Base-by-base conservation (phyloP, 1,140 invertebrate genomes). In the Aphelinus atriplicis region DNA sequence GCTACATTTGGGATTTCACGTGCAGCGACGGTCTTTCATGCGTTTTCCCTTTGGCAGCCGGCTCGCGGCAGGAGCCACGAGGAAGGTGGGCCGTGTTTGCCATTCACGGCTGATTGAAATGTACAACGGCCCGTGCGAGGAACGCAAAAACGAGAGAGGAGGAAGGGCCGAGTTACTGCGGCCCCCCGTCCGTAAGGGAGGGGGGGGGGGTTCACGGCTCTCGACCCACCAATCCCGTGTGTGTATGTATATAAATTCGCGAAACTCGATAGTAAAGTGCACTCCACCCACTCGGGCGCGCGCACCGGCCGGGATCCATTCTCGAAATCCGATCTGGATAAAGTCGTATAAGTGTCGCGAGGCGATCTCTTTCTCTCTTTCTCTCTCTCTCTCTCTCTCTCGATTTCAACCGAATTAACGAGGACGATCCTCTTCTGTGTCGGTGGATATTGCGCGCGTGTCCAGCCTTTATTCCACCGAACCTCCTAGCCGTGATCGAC, bases 321-420 rank as follows among this genome's bases (percentile, higher is more conserved):
- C 61, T 74, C 55, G 64, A 77, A 69, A 76, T 79, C 77, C 73
- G 67, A 77, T 78, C 77, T 76, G 78, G 76, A 79, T 78, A 77
- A 79, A 79, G 74, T 78, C 80, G 76, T 78, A 73, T 76, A 76
- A 68, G 66, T 68, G 66, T 10, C 61, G 67, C 47, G 66, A 55
- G 57, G 55, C 58, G 64, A 53, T 53, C 26, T 26, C 26, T 26
- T 26, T 26, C 26, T 26, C 26, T 26, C 26, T 26, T 26, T 26
- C 26, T 26, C 26, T 26, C 26, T 26, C 26, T 26, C 26, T 26
- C 26, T 26, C 26, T 26, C 0, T 26, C 26, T 26, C 26, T 26
- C 26, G 26, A 26, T 26, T 26, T 26, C 26, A 26, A 26, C 26
- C 26, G 61, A 58, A 61, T 61, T 61, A 61, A 45, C 58, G 3